Conservation (phyloP, 2,113 vertebrate genomes). For the Carettochelys insculpta region DNA sequence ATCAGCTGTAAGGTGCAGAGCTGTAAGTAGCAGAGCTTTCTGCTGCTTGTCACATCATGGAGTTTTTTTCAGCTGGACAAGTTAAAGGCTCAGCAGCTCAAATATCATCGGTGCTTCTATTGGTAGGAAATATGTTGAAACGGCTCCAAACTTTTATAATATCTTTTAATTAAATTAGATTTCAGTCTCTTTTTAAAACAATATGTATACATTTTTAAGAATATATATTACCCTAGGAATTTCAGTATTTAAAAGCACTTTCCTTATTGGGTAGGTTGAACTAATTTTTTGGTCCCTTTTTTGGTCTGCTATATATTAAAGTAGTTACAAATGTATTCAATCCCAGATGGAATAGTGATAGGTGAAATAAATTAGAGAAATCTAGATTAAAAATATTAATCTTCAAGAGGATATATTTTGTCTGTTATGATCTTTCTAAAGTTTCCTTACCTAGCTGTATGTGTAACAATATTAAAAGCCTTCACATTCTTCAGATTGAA, state of each 20-base stretch:
- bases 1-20: neutral
- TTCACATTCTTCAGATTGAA: neutral
- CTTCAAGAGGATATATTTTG: neutral
- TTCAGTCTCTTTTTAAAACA: neutral
- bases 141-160: neutral
- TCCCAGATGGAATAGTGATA: neutral
- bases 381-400: neutral
- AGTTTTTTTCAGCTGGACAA: neutral
- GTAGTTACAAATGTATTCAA: neutral
- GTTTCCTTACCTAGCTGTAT: neutral
- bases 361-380: neutral
- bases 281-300: neutral
- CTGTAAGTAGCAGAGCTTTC: neutral
- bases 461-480: neutral
- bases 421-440: neutral
- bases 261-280: neutral
- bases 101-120: neutral
- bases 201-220: neutral
- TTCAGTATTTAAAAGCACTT: neutral
- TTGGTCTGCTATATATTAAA: neutral
- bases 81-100: neutral
- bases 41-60: neutral
- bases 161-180: neutral
- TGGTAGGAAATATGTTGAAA: neutral
- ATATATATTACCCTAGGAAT: neutral